Percentiles rank a stretch among this genome's conserved stretches.
Conservation (phyloP, 1,140 invertebrate species). For the Drosophila cardini region DNA sequence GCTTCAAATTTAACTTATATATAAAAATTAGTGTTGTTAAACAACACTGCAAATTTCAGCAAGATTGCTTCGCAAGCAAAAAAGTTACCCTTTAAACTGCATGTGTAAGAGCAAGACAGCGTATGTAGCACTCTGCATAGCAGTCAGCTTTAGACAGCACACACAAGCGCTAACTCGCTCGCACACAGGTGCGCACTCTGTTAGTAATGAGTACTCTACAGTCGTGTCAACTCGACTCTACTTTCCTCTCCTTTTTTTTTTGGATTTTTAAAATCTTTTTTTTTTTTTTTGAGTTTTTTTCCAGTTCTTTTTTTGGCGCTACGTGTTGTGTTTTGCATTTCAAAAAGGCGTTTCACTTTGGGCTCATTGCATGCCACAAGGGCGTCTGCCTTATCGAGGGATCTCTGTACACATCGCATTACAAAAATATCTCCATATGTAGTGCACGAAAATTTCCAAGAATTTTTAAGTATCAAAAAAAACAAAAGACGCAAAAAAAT, state of each 20-base stretch:
- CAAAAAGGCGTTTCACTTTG: conserved; percentile 37
- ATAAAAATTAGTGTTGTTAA: no score
- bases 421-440: neutral
- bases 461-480: neutral
- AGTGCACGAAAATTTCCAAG: neutral
- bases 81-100: no score
- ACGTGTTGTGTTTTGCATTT: conserved; percentile 42
- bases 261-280: conserved; percentile 3
- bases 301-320: conserved; percentile 5
- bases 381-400: conserved; percentile 20
- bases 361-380: conserved; percentile 19
- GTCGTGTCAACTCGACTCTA: no score
- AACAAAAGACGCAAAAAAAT: neutral
- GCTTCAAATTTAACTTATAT: no score
- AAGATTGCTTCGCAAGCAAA: no score
- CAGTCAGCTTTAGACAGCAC: no score
- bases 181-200: no score
- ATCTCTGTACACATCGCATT: neutral
- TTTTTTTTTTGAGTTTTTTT: conserved; percentile 1
- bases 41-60: no score
- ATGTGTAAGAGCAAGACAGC: no score
- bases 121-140: no score
- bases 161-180: no score
- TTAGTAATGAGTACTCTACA: no score
- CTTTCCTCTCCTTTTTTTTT: neutral